A percentile compares a stretch with the other conserved stretches of the same genome.
These are phyloP conservation scores for Peucedramus taeniatus DNA, from an alignment of 2,113 vertebrate genomes.

Conservation along the genomic window DNA sequence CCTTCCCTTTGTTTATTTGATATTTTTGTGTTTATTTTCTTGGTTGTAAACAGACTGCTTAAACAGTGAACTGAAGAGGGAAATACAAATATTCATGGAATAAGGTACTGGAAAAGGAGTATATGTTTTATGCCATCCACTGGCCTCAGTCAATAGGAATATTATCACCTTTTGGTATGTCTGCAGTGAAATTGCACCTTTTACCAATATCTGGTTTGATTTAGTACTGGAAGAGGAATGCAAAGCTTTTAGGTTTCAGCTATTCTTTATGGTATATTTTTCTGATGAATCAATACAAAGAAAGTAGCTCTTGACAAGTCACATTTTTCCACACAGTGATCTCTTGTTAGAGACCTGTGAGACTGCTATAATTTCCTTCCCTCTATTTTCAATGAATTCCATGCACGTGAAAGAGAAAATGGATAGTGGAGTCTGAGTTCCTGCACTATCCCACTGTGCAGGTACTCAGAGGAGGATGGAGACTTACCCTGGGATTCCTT, in stretches of 20 bases:
- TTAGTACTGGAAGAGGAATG: constrained; percentile 67
- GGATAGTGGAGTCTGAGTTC: constrained; percentile 46
- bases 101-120: neutral
- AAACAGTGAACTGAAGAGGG: neutral
- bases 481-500: constrained; percentile 57
- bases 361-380: constrained; percentile 72
- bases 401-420: constrained; percentile 60
- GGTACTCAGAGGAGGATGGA: constrained; percentile 50
- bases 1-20: neutral
- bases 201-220: constrained; percentile 72
- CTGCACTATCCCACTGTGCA: constrained; percentile 25
- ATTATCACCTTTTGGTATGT: constrained; percentile 49
- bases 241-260: constrained; percentile 45
- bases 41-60: neutral
- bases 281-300: constrained; percentile 58
- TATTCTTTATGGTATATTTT: constrained; percentile 62
- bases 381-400: constrained; percentile 76
- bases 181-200: constrained; percentile 54
- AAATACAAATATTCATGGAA: neutral
- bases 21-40: constrained; percentile 2
- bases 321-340: constrained; percentile 72
- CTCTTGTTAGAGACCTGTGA: constrained; percentile 70
- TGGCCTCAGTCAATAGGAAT: constrained; percentile 26
- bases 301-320: constrained; percentile 71
- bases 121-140: neutral